Conservation (phyloP, 2,113 vertebrate genomes). For the Hoplias malabaricus region DNA sequence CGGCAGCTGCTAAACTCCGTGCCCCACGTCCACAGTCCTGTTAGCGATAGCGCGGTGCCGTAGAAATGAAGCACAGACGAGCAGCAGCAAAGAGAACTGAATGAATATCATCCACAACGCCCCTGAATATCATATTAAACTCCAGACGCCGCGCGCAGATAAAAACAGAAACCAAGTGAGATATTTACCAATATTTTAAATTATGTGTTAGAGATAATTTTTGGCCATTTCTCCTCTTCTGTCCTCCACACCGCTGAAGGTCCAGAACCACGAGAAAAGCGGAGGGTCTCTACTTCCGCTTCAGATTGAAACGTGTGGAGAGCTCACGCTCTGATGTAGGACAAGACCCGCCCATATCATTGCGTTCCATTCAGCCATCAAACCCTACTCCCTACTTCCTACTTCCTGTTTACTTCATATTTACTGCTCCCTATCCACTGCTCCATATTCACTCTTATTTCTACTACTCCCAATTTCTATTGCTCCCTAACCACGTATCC, state of each 20-base stretch:
- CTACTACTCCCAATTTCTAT: too few relatives aligned
- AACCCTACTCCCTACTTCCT: too few relatives aligned
- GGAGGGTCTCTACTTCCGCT: constrained; percentile 60
- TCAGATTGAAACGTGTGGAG: neutral
- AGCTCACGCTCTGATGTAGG: neutral
- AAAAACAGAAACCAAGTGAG: neutral
- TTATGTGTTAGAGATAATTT: constrained; percentile 24
- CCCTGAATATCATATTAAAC: neutral
- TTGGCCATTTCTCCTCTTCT: constrained; percentile 30
- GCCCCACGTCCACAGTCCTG: too few relatives aligned
- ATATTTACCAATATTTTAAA: constrained; percentile 39
- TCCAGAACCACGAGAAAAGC: constrained; percentile 56
- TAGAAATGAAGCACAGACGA: neutral
- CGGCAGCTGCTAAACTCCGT: too few relatives aligned
- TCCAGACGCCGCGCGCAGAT: too few relatives aligned
- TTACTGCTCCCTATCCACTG: neutral
- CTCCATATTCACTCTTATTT: too few relatives aligned
- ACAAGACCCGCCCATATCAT: neutral
- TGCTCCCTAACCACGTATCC: too few relatives aligned
- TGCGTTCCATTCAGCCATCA: neutral
- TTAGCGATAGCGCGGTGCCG: neutral
- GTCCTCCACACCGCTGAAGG: neutral
- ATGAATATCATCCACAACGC: neutral
- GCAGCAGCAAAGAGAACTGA: neutral
- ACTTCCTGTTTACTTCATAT: neutral